phyloP scores from a whole-genome alignment of 2,797 vertebrate species.

The Trachops cirrhosus region DNA sequence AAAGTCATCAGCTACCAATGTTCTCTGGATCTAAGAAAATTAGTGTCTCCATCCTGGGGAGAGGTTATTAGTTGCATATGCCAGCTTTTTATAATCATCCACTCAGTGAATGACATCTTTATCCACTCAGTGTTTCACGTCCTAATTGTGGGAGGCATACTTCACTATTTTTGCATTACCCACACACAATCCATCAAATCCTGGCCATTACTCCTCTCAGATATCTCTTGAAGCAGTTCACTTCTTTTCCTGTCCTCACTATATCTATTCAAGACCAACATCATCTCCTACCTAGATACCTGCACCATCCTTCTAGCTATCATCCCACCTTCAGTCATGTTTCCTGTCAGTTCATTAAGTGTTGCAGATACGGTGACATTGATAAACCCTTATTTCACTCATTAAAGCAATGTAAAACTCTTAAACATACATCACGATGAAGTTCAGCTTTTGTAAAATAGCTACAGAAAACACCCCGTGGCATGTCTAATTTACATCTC shows the following conservation, averaged over 20 bases:
- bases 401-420: not conserved
- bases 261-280: rapidly evolving
- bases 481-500: not conserved
- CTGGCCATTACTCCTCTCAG: not conserved
- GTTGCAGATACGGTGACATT: not conserved
- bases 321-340: not conserved
- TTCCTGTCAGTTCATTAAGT: not conserved
- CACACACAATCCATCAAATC: not conserved
- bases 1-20: not conserved
- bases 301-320: not conserved
- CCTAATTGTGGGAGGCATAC: not conserved
- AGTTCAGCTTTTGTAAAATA: not conserved
- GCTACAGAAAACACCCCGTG: not conserved
- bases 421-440: not conserved
- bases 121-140: not conserved
- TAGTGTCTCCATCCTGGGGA: not conserved
- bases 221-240: not conserved
- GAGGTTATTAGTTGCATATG: not conserved
- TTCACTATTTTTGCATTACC: not conserved
- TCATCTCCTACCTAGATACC: not conserved
- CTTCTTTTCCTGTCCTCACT: not conserved
- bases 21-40: not conserved
- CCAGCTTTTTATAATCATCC: not conserved
- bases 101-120: not conserved
- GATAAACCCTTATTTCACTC: not conserved